phyloP scores from a whole-genome alignment of 2,888 invertebrate genomes.

The Adela reaumurella region DNA sequence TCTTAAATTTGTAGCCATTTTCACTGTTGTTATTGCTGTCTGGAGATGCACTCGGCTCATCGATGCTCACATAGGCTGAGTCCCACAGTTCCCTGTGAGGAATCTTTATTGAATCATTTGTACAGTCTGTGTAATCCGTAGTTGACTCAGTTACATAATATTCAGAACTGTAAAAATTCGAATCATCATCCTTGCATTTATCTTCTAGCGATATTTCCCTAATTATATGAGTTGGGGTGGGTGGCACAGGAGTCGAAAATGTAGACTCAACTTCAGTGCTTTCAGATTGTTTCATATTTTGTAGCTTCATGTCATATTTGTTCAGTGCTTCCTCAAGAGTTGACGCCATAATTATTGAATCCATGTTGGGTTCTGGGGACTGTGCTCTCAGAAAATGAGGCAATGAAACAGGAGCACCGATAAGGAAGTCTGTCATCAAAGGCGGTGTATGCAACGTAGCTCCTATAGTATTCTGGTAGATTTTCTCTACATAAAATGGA shows the following conservation, averaged over 20 bases:
- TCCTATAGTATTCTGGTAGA: conserved; percentile 13
- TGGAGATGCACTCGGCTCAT: conserved; percentile 42
- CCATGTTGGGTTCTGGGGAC: conserved; percentile 29
- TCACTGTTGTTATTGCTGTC: conserved; percentile 37
- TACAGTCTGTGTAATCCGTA: neutral
- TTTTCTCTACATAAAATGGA: conserved; percentile 34
- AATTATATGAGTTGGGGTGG: conserved; percentile 10
- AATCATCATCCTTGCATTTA: conserved; percentile 16
- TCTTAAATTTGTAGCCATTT: conserved; percentile 4
- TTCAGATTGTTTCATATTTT: conserved; percentile 7
- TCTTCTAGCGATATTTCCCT: too few species aligned
- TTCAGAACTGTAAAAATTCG: conserved; percentile 31
- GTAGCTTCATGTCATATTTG: conserved; percentile 13
- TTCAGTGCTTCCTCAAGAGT: conserved; percentile 15
- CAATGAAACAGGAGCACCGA: conserved; percentile 49
- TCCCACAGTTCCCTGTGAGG: conserved; percentile 47
- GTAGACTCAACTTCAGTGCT: conserved; percentile 7
- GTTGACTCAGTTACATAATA: conserved; percentile 15
- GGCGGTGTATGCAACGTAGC: conserved; percentile 2
- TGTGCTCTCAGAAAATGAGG: conserved; percentile 32
- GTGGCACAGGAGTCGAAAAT: conserved; percentile 8
- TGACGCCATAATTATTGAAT: conserved; percentile 23
- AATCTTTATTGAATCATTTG: conserved; percentile 20
- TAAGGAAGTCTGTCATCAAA: conserved; percentile 41
- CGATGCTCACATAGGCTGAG: conserved; percentile 53